phyloP scores from a whole-genome alignment of 2,797 vertebrate species.

The Oreochromis mossambicus region DNA sequence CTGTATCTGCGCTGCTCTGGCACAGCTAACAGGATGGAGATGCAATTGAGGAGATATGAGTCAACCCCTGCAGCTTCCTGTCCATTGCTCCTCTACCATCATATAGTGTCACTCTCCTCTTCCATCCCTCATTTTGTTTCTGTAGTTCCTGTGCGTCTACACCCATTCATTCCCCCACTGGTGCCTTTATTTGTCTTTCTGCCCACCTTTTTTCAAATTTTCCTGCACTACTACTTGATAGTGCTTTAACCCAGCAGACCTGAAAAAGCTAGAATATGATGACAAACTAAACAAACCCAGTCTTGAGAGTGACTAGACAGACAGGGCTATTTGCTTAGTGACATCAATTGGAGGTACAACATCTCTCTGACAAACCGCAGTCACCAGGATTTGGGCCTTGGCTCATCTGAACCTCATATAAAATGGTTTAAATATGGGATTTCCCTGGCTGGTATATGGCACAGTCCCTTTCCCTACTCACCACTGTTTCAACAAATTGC shows the following conservation, averaged over 20 bases:
- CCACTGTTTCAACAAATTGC: conserved; percentile 40
- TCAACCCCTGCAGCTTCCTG: conserved; percentile 47
- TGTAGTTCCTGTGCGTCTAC: background rate
- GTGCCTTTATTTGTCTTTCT: background rate
- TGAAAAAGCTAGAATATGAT: background rate
- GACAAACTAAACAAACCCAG: background rate
- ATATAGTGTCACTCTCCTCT: background rate
- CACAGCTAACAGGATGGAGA: conserved; percentile 48
- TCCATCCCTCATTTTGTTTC: background rate
- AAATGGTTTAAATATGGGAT: conserved; percentile 1
- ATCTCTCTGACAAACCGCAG: background rate
- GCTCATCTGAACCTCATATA: background rate
- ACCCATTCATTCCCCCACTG: background rate
- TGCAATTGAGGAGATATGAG: conserved; percentile 47
- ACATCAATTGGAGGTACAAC: conserved; percentile 3
- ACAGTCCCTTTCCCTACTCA: background rate
- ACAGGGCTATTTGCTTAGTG: background rate
- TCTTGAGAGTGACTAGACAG: background rate
- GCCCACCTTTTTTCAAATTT: background rate
- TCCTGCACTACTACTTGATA: background rate
- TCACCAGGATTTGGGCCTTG: background rate
- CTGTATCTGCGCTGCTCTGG: conserved; percentile 64
- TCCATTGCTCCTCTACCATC: conserved; percentile 24
- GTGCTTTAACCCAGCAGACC: background rate
- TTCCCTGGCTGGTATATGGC: conserved; percentile 5